Evolutionary conservation across 2,888 invertebrate species (phyloP).

Genomic region (Antheraea assamensis): DNA sequence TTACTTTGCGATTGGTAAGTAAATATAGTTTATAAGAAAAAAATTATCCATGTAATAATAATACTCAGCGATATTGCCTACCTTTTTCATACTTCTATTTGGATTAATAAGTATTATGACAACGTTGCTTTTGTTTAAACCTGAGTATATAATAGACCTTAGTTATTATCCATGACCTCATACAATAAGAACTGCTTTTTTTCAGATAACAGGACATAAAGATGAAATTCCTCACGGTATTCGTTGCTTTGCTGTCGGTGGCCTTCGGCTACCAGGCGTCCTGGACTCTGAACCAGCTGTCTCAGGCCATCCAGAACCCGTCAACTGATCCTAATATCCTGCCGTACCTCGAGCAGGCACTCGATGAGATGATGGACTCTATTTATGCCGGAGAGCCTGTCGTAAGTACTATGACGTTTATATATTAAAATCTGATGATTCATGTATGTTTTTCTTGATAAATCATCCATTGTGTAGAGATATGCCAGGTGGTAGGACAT

Average conservation of each 20-base stretch:
- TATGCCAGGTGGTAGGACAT: too few species aligned
- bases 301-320: constrained; percentile 51
- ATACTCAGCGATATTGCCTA: background rate
- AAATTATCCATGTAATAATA: background rate
- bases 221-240: constrained; percentile 65
- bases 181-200: background rate
- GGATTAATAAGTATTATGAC: background rate
- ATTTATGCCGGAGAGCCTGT: constrained; percentile 44
- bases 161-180: too few species aligned
- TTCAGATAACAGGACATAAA: constrained; percentile 25
- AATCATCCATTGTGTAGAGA: too few species aligned
- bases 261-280: constrained; percentile 27
- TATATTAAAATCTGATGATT: background rate
- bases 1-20: constrained; percentile 34
- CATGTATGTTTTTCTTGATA: background rate
- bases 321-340: constrained; percentile 43
- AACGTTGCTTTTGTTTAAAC: background rate
- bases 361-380: constrained; percentile 50
- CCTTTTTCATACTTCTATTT: background rate
- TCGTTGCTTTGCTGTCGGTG: constrained; percentile 41
- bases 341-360: constrained; percentile 50
- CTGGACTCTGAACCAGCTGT: constrained; percentile 52
- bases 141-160: background rate
- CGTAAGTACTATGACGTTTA: constrained; percentile 35
- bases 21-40: background rate